These are phyloP conservation scores for Papilio gigon DNA, from an alignment of 2,888 invertebrate genomes.

Conservation along the genomic window DNA sequence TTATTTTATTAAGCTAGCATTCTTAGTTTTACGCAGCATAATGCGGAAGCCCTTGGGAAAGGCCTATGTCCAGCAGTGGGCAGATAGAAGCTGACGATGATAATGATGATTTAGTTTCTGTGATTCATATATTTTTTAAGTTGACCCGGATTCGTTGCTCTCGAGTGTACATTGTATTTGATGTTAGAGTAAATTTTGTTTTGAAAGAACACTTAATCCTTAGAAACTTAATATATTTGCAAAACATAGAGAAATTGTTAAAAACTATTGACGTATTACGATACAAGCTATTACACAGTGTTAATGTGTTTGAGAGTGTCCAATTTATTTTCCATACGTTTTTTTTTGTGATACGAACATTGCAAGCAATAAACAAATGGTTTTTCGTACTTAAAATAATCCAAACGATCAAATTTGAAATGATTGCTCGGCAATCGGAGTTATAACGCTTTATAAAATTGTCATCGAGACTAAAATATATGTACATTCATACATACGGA, in stretches of 20 bases:
- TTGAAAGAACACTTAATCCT: background rate
- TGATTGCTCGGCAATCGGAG: slow-evolving; percentile 8
- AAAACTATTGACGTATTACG: background rate
- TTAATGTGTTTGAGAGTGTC: background rate
- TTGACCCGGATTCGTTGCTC: no score
- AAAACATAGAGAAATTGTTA: background rate
- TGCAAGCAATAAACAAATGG: background rate
- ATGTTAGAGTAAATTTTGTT: background rate
- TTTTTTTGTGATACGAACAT: background rate
- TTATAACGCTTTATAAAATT: slow-evolving; percentile 28
- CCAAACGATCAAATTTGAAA: background rate
- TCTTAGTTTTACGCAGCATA: no score
- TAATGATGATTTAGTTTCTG: no score
- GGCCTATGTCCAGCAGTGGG: no score
- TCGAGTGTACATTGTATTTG: no score
- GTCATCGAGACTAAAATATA: slow-evolving; percentile 26
- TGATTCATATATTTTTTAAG: no score
- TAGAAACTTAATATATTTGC: background rate
- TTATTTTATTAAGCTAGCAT: no score
- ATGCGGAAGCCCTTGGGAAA: no score
- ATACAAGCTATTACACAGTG: background rate
- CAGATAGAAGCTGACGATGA: no score
- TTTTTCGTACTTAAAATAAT: slow-evolving; percentile 18
- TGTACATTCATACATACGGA: background rate
- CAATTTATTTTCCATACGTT: background rate